These are phyloP conservation scores for Dilophus febrilis DNA, from an alignment of 2,888 invertebrate species.

Conservation along the genomic window DNA sequence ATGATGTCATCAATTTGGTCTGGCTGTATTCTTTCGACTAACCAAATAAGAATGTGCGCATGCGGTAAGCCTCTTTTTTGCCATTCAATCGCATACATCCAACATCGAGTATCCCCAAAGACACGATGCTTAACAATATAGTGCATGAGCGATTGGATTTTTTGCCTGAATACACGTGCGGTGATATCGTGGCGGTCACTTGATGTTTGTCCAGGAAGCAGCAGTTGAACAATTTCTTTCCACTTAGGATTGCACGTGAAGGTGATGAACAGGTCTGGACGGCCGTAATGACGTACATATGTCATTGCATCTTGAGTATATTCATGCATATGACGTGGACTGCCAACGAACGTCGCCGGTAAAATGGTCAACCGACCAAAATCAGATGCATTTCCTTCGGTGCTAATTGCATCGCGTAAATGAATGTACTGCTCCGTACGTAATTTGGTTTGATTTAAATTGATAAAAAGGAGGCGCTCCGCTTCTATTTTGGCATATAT, in stretches of 20 bases:
- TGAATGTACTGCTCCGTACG: slow-evolving; percentile 19
- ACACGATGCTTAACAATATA: slow-evolving; percentile 5
- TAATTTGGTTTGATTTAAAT: slow-evolving; percentile 19
- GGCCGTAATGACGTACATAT: slow-evolving; percentile 9
- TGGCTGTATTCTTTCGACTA: slow-evolving; percentile 6
- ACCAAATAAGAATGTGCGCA: slow-evolving; percentile 18
- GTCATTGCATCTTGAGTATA: slow-evolving; percentile 11
- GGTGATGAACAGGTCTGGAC: slow-evolving; percentile 9
- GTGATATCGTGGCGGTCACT: slow-evolving; percentile 7
- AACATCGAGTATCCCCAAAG: slow-evolving; percentile 11
- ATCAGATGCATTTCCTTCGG: slow-evolving; percentile 14
- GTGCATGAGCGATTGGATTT: slow-evolving; percentile 5
- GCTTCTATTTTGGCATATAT: slow-evolving; percentile 22
- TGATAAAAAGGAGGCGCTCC: slow-evolving; percentile 17
- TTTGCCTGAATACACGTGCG: slow-evolving; percentile 11
- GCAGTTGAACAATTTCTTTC: slow-evolving; percentile 4
- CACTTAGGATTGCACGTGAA: slow-evolving; percentile 8
- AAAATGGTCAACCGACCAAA: slow-evolving; percentile 10
- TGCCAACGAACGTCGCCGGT: slow-evolving; percentile 9
- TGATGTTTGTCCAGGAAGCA: slow-evolving; percentile 1
- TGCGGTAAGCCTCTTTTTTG: slow-evolving; percentile 18
- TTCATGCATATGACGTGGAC: slow-evolving; percentile 13
- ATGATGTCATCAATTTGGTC: slow-evolving; percentile 12
- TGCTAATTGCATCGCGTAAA: slow-evolving; percentile 19
- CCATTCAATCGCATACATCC: slow-evolving; percentile 16